Base-by-base conservation (phyloP, 2,113 vertebrate genomes). In the Machaerirhynchus nigripectus region DNA sequence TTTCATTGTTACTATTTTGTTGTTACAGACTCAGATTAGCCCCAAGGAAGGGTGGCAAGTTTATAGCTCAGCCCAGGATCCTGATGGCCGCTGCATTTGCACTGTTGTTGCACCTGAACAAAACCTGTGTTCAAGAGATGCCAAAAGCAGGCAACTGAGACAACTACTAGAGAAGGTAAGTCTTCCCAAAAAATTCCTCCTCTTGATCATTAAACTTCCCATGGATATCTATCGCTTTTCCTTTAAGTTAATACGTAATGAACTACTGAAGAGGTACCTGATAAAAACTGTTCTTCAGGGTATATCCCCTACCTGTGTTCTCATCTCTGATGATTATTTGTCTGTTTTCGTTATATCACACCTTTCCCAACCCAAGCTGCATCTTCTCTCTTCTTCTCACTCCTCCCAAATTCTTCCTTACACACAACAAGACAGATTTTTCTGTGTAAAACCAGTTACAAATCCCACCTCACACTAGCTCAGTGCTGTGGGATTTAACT, bases 11-110 rank as follows among this genome's bases (percentile, higher is more conserved):
- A 12, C 33, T 47, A 18, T 64, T 89, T 37, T 95, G 64, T 89
- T 90, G 10, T 96, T 97, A 30, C 98, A 99, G 99, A 99, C 99
- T 86, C 98, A 98, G 87, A 99, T 99, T 16, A 99, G 99, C 31
- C 99, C 99, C 31, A 99, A 99, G 97, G 99, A 99, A 97, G 99
- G 99, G 42, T 99, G 99, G 99, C 99, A 99, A 96, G 99, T 99
- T 80, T 99, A 99, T 96, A 99, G 99, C 79, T 99, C 99, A 2
- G 99, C 99, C 5, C 99, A 99, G 97, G 99, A 99, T 89, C 99
- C 99, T 6, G 99, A 99, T 10, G 99, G 99, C 7, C 98, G 99
- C 27, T 99, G 99, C 92, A 99, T 99, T 96, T 99, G 99, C 96
- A 99, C 99, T 2, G 99, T 99, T 78, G 99, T 99, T 89, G 99